Percentiles rank a stretch among this genome's conserved stretches.
Evolutionary conservation across 2,113 vertebrate species (phyloP).

Genomic region (Oreochromis spilurus): DNA sequence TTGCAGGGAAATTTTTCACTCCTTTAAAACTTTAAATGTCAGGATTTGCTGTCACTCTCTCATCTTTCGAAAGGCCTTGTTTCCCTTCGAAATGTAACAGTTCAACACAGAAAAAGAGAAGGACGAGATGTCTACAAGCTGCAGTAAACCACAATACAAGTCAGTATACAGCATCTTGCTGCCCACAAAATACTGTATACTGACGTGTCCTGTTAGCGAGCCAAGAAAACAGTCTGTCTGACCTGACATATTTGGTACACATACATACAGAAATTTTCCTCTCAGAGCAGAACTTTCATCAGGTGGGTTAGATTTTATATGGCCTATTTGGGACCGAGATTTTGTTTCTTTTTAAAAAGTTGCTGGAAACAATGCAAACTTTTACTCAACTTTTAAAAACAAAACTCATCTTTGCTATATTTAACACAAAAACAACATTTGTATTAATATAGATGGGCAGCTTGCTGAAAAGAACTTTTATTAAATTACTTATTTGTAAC

Average conservation of each 20-base stretch:
- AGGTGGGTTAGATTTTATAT: neutral
- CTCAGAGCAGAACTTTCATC: neutral
- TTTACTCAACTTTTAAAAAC: neutral
- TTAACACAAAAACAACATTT: neutral
- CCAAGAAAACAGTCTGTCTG: neutral
- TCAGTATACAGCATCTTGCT: neutral
- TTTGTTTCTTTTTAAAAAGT: neutral
- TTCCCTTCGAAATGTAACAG: neutral
- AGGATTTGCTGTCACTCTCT: neutral
- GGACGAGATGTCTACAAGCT: neutral
- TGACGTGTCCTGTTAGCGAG: neutral
- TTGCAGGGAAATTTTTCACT: neutral
- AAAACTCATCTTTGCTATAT: neutral
- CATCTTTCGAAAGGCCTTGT: neutral
- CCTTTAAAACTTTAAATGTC: constrained; percentile 3
- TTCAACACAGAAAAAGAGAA: neutral
- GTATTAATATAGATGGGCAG: neutral
- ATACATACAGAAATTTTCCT: neutral
- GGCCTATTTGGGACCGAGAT: neutral
- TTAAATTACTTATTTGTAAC: neutral
- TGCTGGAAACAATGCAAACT: neutral
- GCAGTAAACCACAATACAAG: neutral
- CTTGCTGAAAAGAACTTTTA: neutral
- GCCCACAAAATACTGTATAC: neutral
- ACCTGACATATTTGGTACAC: neutral